Conservation (phyloP, 2,113 vertebrate genomes). For the Procavia capensis region DNA sequence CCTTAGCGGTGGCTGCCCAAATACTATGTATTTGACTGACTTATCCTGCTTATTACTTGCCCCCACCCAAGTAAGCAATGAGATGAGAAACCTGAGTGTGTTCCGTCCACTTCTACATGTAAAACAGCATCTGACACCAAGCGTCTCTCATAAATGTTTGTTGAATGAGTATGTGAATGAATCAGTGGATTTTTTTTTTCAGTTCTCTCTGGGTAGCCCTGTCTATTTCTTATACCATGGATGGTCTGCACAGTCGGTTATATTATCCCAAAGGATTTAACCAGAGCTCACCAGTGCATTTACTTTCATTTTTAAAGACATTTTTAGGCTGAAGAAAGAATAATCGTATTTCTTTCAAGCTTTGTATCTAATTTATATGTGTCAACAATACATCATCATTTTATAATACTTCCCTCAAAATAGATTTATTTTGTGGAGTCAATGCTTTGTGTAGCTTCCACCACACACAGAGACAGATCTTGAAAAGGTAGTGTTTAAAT, state of each 20-base stretch:
- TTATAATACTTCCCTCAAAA: conserved; percentile 25
- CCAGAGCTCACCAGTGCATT: background rate
- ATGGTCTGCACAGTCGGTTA: background rate
- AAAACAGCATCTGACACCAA: background rate
- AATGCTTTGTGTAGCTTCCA: background rate
- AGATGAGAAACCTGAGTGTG: background rate
- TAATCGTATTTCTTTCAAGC: conserved; percentile 24
- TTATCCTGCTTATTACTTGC: background rate
- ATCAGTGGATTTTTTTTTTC: background rate
- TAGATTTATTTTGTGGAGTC: background rate
- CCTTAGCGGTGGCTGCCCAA: background rate
- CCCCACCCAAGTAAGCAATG: background rate
- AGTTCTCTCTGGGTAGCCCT: background rate
- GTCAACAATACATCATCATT: conserved; percentile 41
- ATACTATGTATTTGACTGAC: background rate
- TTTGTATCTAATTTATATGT: conserved; percentile 50
- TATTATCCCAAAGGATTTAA: background rate
- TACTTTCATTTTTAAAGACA: conserved; percentile 37
- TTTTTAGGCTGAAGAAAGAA: background rate
- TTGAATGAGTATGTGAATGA: background rate
- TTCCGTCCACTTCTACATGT: background rate
- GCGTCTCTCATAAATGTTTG: background rate
- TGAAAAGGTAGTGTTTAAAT: conserved; percentile 66
- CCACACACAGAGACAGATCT: conserved; percentile 22
- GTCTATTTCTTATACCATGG: background rate